Evolutionary conservation across 2,888 invertebrate genomes (phyloP).

Genomic region (Unio pictorum): DNA sequence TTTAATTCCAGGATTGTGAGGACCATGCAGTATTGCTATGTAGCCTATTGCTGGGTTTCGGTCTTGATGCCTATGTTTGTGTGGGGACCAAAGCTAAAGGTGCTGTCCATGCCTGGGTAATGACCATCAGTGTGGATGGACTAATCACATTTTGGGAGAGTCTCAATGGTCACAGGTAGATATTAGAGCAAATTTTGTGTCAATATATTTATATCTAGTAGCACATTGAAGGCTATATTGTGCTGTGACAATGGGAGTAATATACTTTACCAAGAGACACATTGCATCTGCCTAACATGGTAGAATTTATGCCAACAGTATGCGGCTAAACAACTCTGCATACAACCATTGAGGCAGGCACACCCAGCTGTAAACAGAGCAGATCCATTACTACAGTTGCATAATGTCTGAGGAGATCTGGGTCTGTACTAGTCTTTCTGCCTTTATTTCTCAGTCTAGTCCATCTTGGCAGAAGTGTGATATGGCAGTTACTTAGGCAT

Average conservation of each 20-base stretch:
- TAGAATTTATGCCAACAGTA: too few species aligned
- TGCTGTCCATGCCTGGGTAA: conserved; percentile 70
- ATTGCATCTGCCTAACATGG: too few species aligned
- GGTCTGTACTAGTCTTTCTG: not conserved
- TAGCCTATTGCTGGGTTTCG: conserved; percentile 70
- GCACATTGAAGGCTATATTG: too few species aligned
- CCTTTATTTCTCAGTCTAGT: not conserved
- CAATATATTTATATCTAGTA: not conserved
- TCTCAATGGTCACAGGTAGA: conserved; percentile 69
- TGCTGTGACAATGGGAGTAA: too few species aligned
- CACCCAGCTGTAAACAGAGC: too few species aligned
- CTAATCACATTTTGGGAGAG: conserved; percentile 72
- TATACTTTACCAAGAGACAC: not conserved
- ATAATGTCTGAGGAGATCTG: not conserved
- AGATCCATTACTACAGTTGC: too few species aligned
- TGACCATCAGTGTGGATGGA: conserved; percentile 67
- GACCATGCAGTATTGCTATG: conserved; percentile 71
- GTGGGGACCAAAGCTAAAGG: conserved; percentile 69
- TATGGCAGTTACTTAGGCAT: too few species aligned
- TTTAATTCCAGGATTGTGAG: conserved; percentile 63
- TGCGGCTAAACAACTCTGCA: too few species aligned
- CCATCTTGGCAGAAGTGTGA: too few species aligned
- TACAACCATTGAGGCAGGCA: too few species aligned
- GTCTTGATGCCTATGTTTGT: conserved; percentile 71
- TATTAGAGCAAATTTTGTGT: not conserved